Base-by-base conservation (phyloP, 2,888 invertebrate species). In the Nesidiocoris tenuis region DNA sequence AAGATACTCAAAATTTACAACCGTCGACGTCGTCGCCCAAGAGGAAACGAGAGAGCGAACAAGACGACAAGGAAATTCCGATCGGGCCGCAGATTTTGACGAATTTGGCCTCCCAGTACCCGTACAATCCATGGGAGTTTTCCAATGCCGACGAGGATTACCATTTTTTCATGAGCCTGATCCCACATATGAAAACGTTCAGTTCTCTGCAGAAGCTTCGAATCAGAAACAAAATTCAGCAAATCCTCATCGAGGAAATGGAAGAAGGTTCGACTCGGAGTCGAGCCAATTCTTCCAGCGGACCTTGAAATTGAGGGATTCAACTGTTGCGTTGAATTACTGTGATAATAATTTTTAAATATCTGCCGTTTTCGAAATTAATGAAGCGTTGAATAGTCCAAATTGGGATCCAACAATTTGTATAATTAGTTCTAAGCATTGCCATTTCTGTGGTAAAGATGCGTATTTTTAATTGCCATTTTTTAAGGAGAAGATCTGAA, bases 161-260 rank as follows among this genome's bases (percentile, higher is more conserved):
- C 19, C 64, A 74, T 19, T 74, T 74, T 24, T 74, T 74, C 65
- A 74, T 74, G 74, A 74, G 74, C 23, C 22, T 74, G 2, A 74
- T 74, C 19, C 74, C 74, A 16, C 74, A 74, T 25, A 74, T 74
- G 64, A 74, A 59, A 25, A 19, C 12, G 1, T 66, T 74, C 57
- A 19, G 39, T 12, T 55, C 74, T 0, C 24, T 65, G 21, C 65
- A 65, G 21, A 74, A 74, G 55, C 65, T 74, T 16, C n/a, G 56
- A 56, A 18, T 74, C 24, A 55, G 74, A 21, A 65, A 64, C 21
- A 65, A 57, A 12, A 74, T 74, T 12, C 74, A 74, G 18, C 21
- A 74, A 16, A 56, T 74, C 39, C 17, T 74, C 59, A 74, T 74
- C 12, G 55, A 65, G 17, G 74, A 74, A 56, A 74, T 74, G 57